phyloP scores from a whole-genome alignment of 2,113 vertebrate genomes.

The Xenus cinereus region DNA sequence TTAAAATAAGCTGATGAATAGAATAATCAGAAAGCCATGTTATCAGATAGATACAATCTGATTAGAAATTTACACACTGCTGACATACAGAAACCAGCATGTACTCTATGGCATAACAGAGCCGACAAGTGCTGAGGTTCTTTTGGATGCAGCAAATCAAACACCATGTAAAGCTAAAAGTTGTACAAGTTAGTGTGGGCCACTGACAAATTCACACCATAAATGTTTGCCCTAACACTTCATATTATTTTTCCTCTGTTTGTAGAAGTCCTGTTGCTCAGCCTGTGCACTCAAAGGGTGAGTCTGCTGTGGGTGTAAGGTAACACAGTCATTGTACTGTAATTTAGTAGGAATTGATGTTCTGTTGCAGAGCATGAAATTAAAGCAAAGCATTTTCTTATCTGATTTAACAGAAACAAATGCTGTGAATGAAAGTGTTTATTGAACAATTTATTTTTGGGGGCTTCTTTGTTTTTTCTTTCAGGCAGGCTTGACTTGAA shows the following conservation, averaged over 20 bases:
- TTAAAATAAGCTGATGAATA: constrained; percentile 61
- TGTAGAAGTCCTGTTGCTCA: not conserved
- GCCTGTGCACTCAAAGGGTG: not conserved
- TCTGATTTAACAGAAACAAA: not conserved
- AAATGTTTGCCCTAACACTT: not conserved
- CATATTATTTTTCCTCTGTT: not conserved
- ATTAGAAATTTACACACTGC: constrained; percentile 35
- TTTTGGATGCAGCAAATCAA: not conserved
- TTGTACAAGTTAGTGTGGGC: not conserved
- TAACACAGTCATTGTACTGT: not conserved
- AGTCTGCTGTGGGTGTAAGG: not conserved
- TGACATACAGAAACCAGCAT: constrained; percentile 5
- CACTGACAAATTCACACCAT: not conserved
- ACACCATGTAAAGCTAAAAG: not conserved
- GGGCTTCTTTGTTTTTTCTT: not conserved
- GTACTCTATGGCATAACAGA: not conserved
- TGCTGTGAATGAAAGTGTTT: not conserved
- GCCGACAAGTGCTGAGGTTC: not conserved
- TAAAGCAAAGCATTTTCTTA: constrained; percentile 7
- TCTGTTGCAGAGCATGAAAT: constrained; percentile 9
- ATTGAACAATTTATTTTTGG: not conserved
- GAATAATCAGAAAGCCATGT: constrained; percentile 46
- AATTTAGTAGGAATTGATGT: not conserved
- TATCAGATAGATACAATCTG: constrained; percentile 44
- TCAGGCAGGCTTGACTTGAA: not conserved